Conservation (phyloP, 1,140 invertebrate species). For the Conus ventricosus region DNA sequence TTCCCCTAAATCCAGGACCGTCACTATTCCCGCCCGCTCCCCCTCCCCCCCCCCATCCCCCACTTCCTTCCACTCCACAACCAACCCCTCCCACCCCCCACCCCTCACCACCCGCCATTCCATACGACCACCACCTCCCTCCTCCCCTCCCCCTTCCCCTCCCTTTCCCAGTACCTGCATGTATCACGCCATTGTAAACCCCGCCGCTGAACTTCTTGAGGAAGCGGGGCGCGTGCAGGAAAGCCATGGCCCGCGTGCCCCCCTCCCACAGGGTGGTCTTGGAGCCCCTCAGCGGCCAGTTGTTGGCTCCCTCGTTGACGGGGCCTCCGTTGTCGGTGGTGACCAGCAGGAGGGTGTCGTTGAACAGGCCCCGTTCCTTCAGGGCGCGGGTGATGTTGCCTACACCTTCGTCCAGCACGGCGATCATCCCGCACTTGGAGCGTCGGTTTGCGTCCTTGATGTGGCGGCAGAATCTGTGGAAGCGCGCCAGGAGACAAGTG, state of each 20-base stretch:
- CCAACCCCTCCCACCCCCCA: too few relatives aligned
- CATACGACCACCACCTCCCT: too few relatives aligned
- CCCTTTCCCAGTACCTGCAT: neutral
- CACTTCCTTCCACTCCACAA: too few relatives aligned
- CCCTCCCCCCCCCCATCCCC: too few relatives aligned
- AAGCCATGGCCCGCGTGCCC: conserved; percentile 71
- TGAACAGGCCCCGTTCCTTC: conserved; percentile 72
- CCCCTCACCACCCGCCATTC: too few relatives aligned
- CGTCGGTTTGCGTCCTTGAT: conserved; percentile 16
- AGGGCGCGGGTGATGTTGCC: conserved; percentile 85
- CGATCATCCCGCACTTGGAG: conserved; percentile 80
- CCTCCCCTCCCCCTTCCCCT: too few relatives aligned
- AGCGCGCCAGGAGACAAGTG: too few relatives aligned
- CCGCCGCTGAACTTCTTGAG: conserved; percentile 35
- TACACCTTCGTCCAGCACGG: conserved; percentile 89
- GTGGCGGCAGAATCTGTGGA: conserved; percentile 18
- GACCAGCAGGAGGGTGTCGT: conserved; percentile 70
- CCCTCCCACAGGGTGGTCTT: conserved; percentile 77
- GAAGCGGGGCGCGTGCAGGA: conserved; percentile 67
- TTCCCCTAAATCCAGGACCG: too few relatives aligned
- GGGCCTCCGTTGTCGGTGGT: conserved; percentile 76
- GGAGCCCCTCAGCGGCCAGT: conserved; percentile 75
- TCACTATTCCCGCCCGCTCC: too few relatives aligned
- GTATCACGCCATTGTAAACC: conserved; percentile 19
- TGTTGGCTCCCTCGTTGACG: conserved; percentile 77